Base-by-base conservation (phyloP, 2,113 vertebrate genomes). In the Coryphaenoides rupestris region DNA sequence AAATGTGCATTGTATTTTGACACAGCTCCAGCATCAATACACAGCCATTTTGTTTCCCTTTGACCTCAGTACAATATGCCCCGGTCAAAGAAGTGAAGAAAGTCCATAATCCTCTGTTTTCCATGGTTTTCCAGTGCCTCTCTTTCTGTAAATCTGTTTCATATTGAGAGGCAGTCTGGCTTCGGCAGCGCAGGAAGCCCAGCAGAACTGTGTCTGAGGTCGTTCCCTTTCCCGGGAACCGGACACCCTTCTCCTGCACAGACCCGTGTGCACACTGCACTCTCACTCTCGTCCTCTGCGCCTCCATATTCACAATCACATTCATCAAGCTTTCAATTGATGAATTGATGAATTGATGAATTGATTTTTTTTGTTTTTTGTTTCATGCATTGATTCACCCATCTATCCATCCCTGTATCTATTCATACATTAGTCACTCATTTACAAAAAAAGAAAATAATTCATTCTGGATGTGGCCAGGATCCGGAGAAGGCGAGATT, bases 121-220 rank as follows among this genome's bases (percentile, higher is more conserved):
- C 5, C 45, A n/a, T 19, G 19, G n/a, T 23, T 47, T 47, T 24
- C 55, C 60, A 10, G 21, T 21, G 21, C 1, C 55, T 62, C 56
- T 63, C 19, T 45, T 40, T 53, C 56, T 53, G 52, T 15, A 65
- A 66, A 76, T 61, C 73, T 80, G 79, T 76, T 76, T 77, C n/a
- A n/a, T 21, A 77, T 70, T 77, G 65, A 1, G 40, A 65, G 53
- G 55, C 68, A 68, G 68, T 24, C 16, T 63, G n/a, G 50, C 63
- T 68, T 57, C 76, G 63, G 62, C 58, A 62, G 67, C 55, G 40
- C 65, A 65, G 75, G 60, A 67, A 63, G 67, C 54, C 19, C 60
- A 47, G 54, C 49, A 60, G 62, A 74, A 61, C 24, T 19, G n/a
- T n/a, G 49, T 67, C 69, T 56, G 13, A 64, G 22, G 67, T 70